phyloP scores from a whole-genome alignment of 2,888 invertebrate species.

The Leptogaster cylindrica region DNA sequence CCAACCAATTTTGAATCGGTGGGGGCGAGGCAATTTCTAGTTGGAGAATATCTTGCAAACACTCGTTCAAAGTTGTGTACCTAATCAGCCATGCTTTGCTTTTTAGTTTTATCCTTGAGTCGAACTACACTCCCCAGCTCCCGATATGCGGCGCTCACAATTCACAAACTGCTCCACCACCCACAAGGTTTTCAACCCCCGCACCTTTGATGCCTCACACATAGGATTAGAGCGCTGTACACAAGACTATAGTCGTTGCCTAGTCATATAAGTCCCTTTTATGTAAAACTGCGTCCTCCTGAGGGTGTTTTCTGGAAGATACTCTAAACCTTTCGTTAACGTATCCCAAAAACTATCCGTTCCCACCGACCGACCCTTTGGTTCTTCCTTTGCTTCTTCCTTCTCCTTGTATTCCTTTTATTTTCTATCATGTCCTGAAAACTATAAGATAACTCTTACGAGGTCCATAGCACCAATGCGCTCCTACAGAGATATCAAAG shows the following conservation, averaged over 20 bases:
- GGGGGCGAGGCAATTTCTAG: conserved; percentile 26
- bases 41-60: conserved; percentile 32
- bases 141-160: too few relatives aligned
- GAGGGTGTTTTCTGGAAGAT: conserved; percentile 48
- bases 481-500: conserved; percentile 3
- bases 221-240: conserved; percentile 13
- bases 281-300: conserved; percentile 47
- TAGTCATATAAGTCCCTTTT: conserved; percentile 47
- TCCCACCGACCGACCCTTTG: neutral
- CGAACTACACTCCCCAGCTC: too few relatives aligned
- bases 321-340: conserved; percentile 47
- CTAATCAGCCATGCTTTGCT: conserved; percentile 48
- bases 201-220: neutral
- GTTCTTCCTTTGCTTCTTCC: conserved; percentile 31
- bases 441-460: conserved; percentile 45
- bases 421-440: conserved; percentile 43
- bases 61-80: conserved; percentile 44
- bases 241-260: conserved; percentile 16
- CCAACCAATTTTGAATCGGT: conserved; percentile 33
- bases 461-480: conserved; percentile 27
- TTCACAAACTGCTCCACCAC: neutral
- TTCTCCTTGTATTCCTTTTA: conserved; percentile 40
- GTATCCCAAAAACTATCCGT: conserved; percentile 20
- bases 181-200: neutral
- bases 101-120: conserved; percentile 43